These are phyloP conservation scores for Telmatochromis brichardi DNA, from an alignment of 2,113 vertebrate species.

Conservation along the genomic window DNA sequence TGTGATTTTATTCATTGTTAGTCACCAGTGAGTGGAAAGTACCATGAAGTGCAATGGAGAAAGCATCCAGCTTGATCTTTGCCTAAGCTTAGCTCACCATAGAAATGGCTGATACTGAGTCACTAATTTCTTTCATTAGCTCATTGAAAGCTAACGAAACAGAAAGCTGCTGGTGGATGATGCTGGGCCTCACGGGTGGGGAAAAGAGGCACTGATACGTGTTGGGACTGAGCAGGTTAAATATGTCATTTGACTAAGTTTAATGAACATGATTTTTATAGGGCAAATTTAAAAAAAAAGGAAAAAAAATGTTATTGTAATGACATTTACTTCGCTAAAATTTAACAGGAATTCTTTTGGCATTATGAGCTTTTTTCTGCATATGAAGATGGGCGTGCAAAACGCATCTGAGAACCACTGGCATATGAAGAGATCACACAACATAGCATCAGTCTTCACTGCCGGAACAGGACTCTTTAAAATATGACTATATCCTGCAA, in stretches of 20 bases:
- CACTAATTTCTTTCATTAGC: background rate
- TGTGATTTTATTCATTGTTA: background rate
- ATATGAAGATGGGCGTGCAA: background rate
- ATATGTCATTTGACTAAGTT: background rate
- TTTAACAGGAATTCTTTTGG: background rate
- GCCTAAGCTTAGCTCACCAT: background rate
- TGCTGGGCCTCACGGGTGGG: background rate
- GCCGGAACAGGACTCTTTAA: background rate
- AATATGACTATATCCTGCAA: background rate
- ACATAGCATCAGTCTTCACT: background rate
- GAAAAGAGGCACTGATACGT: background rate
- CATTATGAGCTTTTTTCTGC: background rate
- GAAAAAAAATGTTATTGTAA: background rate
- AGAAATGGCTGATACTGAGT: background rate
- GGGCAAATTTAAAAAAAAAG: fast-evolving
- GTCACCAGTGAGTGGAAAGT: background rate
- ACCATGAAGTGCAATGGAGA: background rate
- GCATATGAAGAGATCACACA: background rate
- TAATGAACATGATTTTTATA: background rate
- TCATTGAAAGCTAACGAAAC: background rate
- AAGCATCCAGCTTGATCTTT: background rate
- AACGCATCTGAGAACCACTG: background rate
- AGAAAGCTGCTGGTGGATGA: background rate
- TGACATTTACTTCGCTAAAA: background rate
- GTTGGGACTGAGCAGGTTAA: background rate